phyloP scores from a whole-genome alignment of 2,888 invertebrate genomes.

The Ornithoptera alexandrae region DNA sequence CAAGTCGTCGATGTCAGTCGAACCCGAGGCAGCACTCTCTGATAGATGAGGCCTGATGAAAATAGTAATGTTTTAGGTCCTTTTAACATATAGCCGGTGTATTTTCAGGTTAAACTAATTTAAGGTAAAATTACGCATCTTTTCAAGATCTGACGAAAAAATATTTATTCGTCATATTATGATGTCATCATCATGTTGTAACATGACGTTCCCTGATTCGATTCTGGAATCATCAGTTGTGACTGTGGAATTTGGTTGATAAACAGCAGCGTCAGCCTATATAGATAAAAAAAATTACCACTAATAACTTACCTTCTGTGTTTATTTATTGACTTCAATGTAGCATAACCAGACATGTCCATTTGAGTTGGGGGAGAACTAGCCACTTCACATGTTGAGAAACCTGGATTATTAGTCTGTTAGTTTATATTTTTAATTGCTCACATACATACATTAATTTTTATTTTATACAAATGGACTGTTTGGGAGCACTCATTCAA shows the following conservation, averaged over 20 bases:
- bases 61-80: background rate
- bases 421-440: background rate
- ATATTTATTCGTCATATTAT: too few relatives aligned
- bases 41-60: slow-evolving; percentile 80
- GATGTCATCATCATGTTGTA: too few relatives aligned
- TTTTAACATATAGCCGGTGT: too few relatives aligned
- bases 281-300: background rate
- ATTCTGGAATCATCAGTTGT: too few relatives aligned
- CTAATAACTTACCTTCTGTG: slow-evolving; percentile 63
- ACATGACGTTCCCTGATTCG: too few relatives aligned
- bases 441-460: too few relatives aligned
- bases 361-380: slow-evolving; percentile 84
- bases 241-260: too few relatives aligned
- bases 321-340: slow-evolving; percentile 83
- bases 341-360: slow-evolving; percentile 88
- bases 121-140: too few relatives aligned
- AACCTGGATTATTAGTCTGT: slow-evolving; percentile 50
- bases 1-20: slow-evolving; percentile 80
- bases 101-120: too few relatives aligned
- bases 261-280: background rate
- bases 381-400: slow-evolving; percentile 76
- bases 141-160: too few relatives aligned
- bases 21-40: slow-evolving; percentile 81
- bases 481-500: too few relatives aligned
- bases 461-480: too few relatives aligned